Evolutionary conservation across 2,888 invertebrate genomes (phyloP), one percentile per base, ranked within the genome.

Genomic region (Papilio elwesi): DNA sequence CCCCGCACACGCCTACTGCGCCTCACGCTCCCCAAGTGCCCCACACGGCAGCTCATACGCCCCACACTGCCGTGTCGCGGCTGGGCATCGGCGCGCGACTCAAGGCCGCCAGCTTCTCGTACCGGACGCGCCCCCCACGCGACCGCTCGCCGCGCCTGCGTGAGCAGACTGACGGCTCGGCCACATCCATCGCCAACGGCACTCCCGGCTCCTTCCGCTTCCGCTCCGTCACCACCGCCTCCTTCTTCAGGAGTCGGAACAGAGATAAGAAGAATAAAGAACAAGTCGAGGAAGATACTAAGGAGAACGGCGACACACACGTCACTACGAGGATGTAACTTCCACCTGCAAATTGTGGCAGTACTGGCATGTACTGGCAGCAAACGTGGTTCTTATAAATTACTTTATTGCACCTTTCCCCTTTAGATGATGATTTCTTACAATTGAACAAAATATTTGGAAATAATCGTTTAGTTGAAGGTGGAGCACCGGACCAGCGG

Each of bases 1-100:
- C 93, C 68, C 93, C 93, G 74, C 93, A 93, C 90, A 92, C 93
- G 66, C 93, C 93, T 77, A 91, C 92, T 43, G 82, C 86, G 49
- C 75, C 85, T 36, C 89, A 87, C 78, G 77, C 76, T 15, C 72
- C 78, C 9, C 83, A 77, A 76, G 78, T 59, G 74, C 75, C 47
- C 83, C 43, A 43, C 43, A 8, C 26, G 26, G 55, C 26, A 26
- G 16, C 11, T 16, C 55, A 16, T 0, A 11, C 26, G 77, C 76
- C 26, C 71, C 78, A 12, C 82, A 77, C 76, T 77, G 62, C 74
- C 75, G 47, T 83, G 36, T 71, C 43, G 76, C 87, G 87, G 67
- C 74, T 84, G 51, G 89, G 89, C 2, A 78, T 88, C 62, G 82
- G 88, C 8, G 90, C 91, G 0, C 78, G 90, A 43, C 78, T 90